phyloP scores from a whole-genome alignment of 2,888 invertebrate species.

The Eumerus sabulonum region DNA sequence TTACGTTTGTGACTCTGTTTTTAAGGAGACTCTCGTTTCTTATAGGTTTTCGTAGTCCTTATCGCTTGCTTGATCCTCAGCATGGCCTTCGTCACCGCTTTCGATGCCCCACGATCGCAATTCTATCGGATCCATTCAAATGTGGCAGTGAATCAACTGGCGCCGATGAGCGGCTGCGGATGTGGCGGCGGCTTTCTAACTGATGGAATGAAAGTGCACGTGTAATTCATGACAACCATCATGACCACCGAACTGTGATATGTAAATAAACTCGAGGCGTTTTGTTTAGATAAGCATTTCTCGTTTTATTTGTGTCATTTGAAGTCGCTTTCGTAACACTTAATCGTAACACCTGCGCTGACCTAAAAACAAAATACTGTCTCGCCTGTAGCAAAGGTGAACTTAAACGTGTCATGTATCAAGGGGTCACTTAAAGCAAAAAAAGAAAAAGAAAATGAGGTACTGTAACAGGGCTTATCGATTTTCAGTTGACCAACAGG shows the following conservation, averaged over 20 bases:
- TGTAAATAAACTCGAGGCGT: slow-evolving; percentile 39
- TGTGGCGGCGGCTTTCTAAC: slow-evolving; percentile 21
- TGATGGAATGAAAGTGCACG: background rate
- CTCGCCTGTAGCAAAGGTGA: background rate
- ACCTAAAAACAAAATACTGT: slow-evolving; percentile 17
- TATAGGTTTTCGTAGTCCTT: slow-evolving; percentile 41
- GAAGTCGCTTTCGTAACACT: background rate
- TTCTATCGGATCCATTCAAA: slow-evolving; percentile 6
- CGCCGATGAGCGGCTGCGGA: slow-evolving; percentile 20
- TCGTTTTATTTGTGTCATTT: slow-evolving; percentile 20
- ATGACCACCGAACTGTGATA: slow-evolving; percentile 6
- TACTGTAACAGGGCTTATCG: slow-evolving; percentile 28
- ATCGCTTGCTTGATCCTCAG: slow-evolving; percentile 30
- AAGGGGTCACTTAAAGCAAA: slow-evolving; percentile 41
- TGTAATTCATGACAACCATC: background rate
- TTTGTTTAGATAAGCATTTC: slow-evolving; percentile 36
- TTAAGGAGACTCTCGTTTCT: slow-evolving; percentile 1
- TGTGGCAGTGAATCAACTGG: background rate
- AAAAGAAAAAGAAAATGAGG: slow-evolving; percentile 47
- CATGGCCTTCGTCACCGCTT: slow-evolving; percentile 9
- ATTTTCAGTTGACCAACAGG: too few species aligned
- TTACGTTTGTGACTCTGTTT: too few species aligned
- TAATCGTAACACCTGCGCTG: slow-evolving; percentile 42
- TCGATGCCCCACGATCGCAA: slow-evolving; percentile 7
- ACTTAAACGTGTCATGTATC: slow-evolving; percentile 36